These are phyloP conservation scores for Eubucco bourcierii DNA, from an alignment of 2,113 vertebrate genomes.

Conservation along the genomic window DNA sequence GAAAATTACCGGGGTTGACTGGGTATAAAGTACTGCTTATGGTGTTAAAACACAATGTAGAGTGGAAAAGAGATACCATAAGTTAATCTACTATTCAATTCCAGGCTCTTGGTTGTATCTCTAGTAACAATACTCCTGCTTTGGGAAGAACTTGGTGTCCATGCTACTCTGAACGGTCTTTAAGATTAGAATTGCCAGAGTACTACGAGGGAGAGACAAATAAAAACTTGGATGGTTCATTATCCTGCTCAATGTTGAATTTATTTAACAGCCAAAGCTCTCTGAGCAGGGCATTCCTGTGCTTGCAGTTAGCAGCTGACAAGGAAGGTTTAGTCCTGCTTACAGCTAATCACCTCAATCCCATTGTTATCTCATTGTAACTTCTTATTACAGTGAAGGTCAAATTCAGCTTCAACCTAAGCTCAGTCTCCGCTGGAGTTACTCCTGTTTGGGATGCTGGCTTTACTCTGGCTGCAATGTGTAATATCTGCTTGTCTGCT, in stretches of 20 bases:
- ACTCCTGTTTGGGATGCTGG: background rate
- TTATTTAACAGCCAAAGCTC: background rate
- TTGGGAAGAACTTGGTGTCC: background rate
- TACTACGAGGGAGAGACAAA: background rate
- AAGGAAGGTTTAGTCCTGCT: slow-evolving; percentile 40
- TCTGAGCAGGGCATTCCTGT: background rate
- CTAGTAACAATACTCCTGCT: background rate
- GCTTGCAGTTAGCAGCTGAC: background rate
- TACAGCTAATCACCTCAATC: slow-evolving; percentile 35
- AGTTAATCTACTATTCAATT: background rate
- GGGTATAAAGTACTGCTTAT: background rate
- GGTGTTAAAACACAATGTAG: background rate
- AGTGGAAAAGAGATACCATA: background rate
- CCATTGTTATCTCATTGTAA: slow-evolving; percentile 26
- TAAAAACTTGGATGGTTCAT: background rate
- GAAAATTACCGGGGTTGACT: background rate
- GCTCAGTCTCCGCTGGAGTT: background rate
- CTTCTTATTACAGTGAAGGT: background rate
- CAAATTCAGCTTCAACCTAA: background rate
- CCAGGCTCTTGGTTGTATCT: background rate
- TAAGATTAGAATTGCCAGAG: background rate
- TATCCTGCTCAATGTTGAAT: background rate
- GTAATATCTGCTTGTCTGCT: background rate
- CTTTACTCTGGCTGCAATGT: background rate
- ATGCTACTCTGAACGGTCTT: background rate